These are phyloP conservation scores for Cryptotermes secundus DNA, from an alignment of 1,140 invertebrate species.

Conservation along the genomic window DNA sequence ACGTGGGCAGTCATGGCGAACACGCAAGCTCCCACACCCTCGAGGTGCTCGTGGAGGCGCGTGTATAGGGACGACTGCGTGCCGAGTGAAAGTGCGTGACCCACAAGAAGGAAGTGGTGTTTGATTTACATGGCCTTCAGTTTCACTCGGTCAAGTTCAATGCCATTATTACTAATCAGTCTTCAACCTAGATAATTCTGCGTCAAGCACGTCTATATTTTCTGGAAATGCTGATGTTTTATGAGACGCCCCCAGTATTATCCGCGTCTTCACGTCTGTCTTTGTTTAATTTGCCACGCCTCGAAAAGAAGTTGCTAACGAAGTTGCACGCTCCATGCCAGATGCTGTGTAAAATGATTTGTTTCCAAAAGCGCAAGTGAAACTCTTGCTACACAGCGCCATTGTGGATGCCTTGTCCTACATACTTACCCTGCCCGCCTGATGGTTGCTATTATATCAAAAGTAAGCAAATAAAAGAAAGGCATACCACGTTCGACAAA, in stretches of 20 bases:
- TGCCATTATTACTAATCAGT: not conserved
- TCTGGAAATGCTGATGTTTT: too few species aligned
- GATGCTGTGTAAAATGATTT: not conserved
- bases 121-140: not conserved
- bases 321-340: not conserved
- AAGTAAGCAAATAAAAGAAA: not conserved
- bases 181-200: not conserved
- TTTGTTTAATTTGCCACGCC: not conserved
- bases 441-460: not conserved
- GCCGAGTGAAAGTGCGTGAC: not conserved
- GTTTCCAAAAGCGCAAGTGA: not conserved
- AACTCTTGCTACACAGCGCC: not conserved
- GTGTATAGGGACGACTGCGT: not conserved
- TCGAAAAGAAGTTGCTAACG: not conserved
- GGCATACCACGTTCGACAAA: not conserved
- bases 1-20: not conserved
- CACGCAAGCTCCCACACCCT: not conserved
- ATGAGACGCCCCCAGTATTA: not conserved
- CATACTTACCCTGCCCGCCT: not conserved
- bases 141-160: slow-evolving; percentile 15
- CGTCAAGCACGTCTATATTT: not conserved
- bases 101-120: not conserved
- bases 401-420: not conserved
- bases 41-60: not conserved
- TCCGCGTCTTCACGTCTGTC: not conserved